phyloP scores from a whole-genome alignment of 2,113 vertebrate species.

The Charina bottae region DNA sequence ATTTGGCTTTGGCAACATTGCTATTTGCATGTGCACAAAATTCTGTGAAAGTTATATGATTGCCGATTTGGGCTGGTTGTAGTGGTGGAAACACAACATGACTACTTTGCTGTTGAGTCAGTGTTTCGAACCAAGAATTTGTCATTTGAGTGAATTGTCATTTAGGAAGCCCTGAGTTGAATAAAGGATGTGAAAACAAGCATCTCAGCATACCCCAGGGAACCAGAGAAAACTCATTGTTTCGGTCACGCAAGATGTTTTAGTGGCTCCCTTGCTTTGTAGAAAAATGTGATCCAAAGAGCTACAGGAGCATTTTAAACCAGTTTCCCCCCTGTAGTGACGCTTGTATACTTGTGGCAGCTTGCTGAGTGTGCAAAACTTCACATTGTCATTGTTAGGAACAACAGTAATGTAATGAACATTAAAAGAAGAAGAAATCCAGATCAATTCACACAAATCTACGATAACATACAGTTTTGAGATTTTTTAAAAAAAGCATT shows the following conservation, averaged over 20 bases:
- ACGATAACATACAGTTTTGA: background rate
- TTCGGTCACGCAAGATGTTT: rapidly evolving
- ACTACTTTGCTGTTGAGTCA: background rate
- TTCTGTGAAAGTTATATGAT: background rate
- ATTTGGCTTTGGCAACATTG: background rate
- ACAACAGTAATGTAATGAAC: background rate
- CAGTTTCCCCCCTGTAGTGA: background rate
- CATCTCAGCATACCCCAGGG: background rate
- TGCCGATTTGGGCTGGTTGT: background rate
- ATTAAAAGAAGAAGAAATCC: background rate
- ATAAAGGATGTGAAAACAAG: background rate
- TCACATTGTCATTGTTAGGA: background rate
- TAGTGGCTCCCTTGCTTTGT: background rate
- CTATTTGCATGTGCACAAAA: background rate
- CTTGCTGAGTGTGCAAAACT: background rate
- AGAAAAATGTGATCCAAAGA: background rate
- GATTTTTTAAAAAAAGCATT: background rate
- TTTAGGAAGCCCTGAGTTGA: background rate
- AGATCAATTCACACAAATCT: background rate
- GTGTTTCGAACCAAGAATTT: background rate
- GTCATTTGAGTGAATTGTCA: rapidly evolving
- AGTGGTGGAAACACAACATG: background rate
- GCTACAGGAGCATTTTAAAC: background rate
- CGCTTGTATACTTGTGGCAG: background rate
- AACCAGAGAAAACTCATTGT: background rate